Base-by-base conservation (phyloP, 92 coral and sea anemone genomes). In the Epizoanthus illoricatus region DNA sequence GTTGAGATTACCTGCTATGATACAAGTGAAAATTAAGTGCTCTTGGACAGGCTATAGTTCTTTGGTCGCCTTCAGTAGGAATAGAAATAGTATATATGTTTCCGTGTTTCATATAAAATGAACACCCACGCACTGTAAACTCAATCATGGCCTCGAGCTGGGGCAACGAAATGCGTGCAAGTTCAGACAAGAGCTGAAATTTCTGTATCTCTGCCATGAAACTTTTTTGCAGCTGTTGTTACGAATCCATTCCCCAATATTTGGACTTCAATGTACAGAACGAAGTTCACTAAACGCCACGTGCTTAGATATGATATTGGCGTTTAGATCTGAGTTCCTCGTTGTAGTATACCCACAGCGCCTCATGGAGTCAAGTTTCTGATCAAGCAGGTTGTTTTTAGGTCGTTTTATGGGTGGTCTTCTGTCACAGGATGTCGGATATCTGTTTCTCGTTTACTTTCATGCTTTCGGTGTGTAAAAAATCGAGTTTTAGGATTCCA, bases 71-170 rank as follows among this genome's bases (percentile, higher is more conserved):
- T 68, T 9, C 11, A 4, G 19, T 39, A 20, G 42, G 45, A 68
- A 19, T 39, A 10, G 4, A 68, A 39, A 3, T 68, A 43, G 9
- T 68, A n/a, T 68, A n/a, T 20, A 12, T 19, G 19, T 24, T 78
- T 63, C 57, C 82, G 71, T 78, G 33, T 59, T 40, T 43, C 62
- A 24, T 5, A 17, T 2, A 20, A 6, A 5, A 15, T 16, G 71
- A 78, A 41, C 71, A 78, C 82, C 71, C 71, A 78, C 82, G 62
- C 15, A 52, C 16, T 41, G 10, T 12, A 15, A 15, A 20, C 39
- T 42, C 11, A 2, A 42, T 40, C 43, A 36, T 76, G 69, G 64
- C 60, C 71, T 47, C 28, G 18, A 78, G 69, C 71, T 12, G 23
- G n/a, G 52, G 15, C 11, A 17, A 3, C 17, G 23, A 42, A 76